Evolutionary conservation across 2,113 vertebrate genomes (phyloP).

Genomic region (Vicugna pacos): DNA sequence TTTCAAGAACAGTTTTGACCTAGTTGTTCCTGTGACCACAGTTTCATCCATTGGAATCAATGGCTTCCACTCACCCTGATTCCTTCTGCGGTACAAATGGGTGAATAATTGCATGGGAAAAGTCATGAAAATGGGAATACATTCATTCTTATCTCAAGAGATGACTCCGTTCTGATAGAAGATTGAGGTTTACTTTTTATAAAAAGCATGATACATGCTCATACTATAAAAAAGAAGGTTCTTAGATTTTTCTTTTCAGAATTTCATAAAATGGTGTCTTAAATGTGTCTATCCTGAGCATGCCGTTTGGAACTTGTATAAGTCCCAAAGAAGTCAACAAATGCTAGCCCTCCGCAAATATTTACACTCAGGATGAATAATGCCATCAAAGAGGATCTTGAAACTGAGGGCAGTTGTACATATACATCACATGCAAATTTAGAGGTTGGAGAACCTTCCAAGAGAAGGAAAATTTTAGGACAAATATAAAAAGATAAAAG

Average conservation of each 20-base stretch:
- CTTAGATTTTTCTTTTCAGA: not conserved
- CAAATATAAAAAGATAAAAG: not conserved
- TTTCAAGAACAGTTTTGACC: not conserved
- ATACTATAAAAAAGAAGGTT: not conserved
- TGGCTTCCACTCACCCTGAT: not conserved
- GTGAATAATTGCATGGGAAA: not conserved
- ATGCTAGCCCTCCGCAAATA: not conserved
- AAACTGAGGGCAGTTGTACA: not conserved
- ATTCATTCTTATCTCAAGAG: not conserved
- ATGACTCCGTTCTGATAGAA: not conserved
- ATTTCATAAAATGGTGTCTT: not conserved
- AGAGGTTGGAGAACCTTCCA: not conserved
- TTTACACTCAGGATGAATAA: slow-evolving; percentile 19
- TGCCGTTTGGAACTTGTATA: not conserved
- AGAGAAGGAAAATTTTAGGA: not conserved
- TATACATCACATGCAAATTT: not conserved
- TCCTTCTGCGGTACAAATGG: not conserved
- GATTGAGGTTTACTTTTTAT: not conserved
- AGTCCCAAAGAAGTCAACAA: not conserved
- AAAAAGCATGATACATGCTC: not conserved
- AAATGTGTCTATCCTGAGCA: not conserved
- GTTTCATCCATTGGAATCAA: not conserved
- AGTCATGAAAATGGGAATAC: not conserved
- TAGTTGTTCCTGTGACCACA: not conserved
- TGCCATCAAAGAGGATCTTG: not conserved